phyloP scores from a whole-genome alignment of 2,113 vertebrate species.

The Brienomyrus longianalis region DNA sequence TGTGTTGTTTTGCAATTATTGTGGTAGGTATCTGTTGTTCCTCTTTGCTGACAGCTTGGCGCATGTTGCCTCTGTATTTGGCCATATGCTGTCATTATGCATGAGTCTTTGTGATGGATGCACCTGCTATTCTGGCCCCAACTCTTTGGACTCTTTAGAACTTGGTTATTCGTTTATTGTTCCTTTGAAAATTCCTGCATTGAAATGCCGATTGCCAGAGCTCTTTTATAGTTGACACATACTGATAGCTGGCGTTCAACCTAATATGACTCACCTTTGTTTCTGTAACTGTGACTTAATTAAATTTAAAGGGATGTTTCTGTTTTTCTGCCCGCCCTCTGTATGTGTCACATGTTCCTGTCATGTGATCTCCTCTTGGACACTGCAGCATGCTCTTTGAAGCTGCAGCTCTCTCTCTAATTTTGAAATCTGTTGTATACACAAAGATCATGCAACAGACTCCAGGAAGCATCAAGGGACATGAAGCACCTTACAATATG shows the following conservation, averaged over 20 bases:
- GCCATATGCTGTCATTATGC: neutral
- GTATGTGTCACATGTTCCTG: neutral
- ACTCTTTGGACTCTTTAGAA: neutral
- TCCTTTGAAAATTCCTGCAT: neutral
- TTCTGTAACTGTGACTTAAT: neutral
- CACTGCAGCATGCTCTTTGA: neutral
- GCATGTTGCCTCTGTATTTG: neutral
- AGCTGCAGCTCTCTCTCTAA: neutral
- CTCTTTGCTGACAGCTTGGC: neutral
- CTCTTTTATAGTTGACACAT: neutral
- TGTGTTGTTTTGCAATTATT: neutral
- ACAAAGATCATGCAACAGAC: neutral
- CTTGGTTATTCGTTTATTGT: neutral
- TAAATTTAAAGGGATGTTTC: neutral
- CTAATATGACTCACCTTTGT: neutral
- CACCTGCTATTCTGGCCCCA: neutral
- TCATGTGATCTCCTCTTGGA: neutral
- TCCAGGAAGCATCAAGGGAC: neutral
- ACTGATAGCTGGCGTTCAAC: neutral
- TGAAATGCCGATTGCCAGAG: neutral
- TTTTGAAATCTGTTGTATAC: neutral
- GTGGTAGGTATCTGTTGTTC: neutral
- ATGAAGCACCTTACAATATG: neutral
- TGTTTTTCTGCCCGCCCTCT: neutral
- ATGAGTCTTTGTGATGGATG: neutral